These are phyloP conservation scores for Copsychus sechellarum DNA, from an alignment of 2,113 vertebrate genomes.

Conservation along the genomic window DNA sequence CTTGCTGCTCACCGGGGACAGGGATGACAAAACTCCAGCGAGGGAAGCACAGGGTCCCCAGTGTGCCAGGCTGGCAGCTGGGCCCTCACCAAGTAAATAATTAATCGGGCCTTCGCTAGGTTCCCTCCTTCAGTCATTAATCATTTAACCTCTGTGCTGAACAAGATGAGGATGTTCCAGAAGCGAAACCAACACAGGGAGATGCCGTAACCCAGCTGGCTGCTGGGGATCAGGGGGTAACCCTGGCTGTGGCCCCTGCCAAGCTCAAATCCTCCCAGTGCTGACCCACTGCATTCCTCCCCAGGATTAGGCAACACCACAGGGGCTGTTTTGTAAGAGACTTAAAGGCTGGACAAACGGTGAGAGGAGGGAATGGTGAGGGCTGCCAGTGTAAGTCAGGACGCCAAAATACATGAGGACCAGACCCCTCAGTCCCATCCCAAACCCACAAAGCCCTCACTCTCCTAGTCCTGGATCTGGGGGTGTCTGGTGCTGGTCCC, in stretches of 20 bases:
- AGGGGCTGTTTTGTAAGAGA: not conserved
- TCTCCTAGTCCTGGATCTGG: not conserved
- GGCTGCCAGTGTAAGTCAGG: not conserved
- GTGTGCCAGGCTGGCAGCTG: not conserved
- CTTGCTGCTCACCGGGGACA: not conserved
- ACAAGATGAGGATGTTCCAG: not conserved
- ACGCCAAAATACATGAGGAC: not conserved
- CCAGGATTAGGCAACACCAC: not conserved
- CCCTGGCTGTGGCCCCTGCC: not conserved
- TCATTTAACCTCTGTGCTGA: not conserved
- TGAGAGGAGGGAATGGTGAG: not conserved
- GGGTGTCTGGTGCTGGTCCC: too few species aligned
- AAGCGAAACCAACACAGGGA: not conserved
- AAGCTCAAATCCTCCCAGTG: not conserved
- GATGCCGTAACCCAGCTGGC: accelerated
- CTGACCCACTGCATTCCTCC: not conserved
- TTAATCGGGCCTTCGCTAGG: not conserved
- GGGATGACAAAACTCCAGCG: not conserved
- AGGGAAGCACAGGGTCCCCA: accelerated
- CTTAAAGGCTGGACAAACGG: not conserved
- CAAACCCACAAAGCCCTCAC: not conserved
- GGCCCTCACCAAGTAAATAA: not conserved
- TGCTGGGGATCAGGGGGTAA: not conserved
- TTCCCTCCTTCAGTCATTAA: not conserved
- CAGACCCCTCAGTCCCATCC: not conserved